Percentiles rank a stretch among this genome's conserved stretches.
These are phyloP conservation scores for Malacosoma neustria DNA, from an alignment of 2,888 invertebrate species.

Conservation along the genomic window DNA sequence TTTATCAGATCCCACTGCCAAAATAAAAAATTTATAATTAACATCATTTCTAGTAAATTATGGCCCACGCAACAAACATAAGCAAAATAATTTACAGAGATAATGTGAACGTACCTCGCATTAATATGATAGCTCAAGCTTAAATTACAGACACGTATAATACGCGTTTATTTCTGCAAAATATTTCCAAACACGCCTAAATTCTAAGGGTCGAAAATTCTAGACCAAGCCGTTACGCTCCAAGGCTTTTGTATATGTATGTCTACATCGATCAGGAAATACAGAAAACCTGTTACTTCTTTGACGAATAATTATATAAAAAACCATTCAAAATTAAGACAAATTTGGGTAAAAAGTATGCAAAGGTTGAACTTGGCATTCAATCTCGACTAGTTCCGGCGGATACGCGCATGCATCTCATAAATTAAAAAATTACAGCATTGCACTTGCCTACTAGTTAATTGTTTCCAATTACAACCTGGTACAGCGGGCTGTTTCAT, in stretches of 20 bases:
- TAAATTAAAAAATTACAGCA: constrained; percentile 59
- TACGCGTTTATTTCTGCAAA: neutral
- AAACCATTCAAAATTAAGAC: neutral
- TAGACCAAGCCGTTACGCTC: neutral
- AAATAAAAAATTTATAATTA: too few relatives aligned
- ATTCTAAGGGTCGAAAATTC: neutral
- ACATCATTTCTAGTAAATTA: too few relatives aligned
- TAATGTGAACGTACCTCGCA: neutral
- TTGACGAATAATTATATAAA: neutral
- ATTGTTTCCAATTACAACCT: constrained; percentile 69
- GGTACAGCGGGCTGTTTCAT: constrained; percentile 57
- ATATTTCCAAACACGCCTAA: neutral
- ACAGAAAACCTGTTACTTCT: neutral
- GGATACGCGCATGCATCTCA: constrained; percentile 49
- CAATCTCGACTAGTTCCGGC: constrained; percentile 21
- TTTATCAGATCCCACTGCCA: too few relatives aligned
- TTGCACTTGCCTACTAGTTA: constrained; percentile 61
- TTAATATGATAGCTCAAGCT: neutral
- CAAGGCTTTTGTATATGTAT: neutral
- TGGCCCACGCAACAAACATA: too few relatives aligned
- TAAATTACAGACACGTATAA: neutral
- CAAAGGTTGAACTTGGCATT: neutral
- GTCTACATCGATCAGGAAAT: neutral
- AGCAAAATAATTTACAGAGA: neutral
- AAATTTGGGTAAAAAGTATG: neutral